Evolutionary conservation across 2,113 vertebrate species (phyloP).

Genomic region (Atlantisia rogersi): DNA sequence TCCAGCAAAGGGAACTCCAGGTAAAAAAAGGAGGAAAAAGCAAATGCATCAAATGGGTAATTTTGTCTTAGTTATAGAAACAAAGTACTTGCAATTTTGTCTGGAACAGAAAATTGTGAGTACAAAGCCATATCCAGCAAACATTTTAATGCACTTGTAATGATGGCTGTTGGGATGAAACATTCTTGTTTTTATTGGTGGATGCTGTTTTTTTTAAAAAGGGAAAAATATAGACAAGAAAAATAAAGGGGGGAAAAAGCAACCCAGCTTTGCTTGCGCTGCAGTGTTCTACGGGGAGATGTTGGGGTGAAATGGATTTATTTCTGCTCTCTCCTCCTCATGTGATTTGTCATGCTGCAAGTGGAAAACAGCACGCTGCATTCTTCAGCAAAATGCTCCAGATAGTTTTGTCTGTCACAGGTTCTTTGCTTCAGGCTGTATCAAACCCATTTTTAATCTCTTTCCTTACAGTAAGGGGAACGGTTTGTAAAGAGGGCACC

Average conservation of each 20-base stretch:
- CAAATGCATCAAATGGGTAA: not conserved
- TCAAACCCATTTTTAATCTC: conserved; percentile 27
- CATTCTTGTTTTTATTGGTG: not conserved
- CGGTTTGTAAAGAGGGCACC: not conserved
- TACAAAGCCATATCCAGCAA: not conserved
- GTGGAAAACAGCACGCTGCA: not conserved
- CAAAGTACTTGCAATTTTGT: not conserved
- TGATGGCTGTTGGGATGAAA: not conserved
- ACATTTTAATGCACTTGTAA: not conserved
- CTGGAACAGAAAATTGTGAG: not conserved
- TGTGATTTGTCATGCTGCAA: conserved; percentile 21
- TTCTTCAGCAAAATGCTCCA: not conserved
- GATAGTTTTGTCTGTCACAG: not conserved
- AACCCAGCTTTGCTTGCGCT: not conserved
- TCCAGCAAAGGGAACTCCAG: not conserved
- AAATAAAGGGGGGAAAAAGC: not conserved
- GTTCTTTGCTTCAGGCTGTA: conserved; percentile 13
- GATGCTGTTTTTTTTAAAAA: not conserved
- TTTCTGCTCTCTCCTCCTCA: not conserved
- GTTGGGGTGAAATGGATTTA: not conserved
- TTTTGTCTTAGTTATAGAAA: conserved; percentile 16
- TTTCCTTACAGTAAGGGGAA: not conserved
- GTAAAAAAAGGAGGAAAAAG: not conserved
- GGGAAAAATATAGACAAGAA: not conserved
- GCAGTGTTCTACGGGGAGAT: not conserved